phyloP scores from a whole-genome alignment of 2,797 vertebrate species.

The Xyrichtys novacula region DNA sequence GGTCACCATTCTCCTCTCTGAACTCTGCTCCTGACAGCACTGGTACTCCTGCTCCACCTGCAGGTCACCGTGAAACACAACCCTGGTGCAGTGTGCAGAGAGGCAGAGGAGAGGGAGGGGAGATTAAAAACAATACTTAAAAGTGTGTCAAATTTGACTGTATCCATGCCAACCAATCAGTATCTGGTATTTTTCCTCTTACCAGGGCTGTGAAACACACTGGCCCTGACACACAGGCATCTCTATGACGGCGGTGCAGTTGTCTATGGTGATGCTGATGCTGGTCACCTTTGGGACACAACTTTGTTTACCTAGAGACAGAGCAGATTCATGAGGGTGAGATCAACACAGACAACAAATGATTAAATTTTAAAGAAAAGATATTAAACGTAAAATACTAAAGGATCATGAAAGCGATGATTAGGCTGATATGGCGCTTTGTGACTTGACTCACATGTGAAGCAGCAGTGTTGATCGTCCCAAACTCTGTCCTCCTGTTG shows the following conservation, averaged over 20 bases:
- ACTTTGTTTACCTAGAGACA: conserved; percentile 54
- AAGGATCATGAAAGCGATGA: not conserved
- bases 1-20: conserved; percentile 37
- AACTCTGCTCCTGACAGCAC: conserved; percentile 50
- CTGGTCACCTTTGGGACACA: conserved; percentile 60
- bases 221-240: conserved; percentile 75
- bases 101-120: not conserved
- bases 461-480: conserved; percentile 63
- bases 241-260: conserved; percentile 55
- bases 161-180: not conserved
- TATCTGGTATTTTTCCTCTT: conserved; percentile 29
- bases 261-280: conserved; percentile 45
- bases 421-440: not conserved
- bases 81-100: conserved; percentile 29
- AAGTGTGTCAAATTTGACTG: not conserved
- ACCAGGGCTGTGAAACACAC: conserved; percentile 72
- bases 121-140: not conserved
- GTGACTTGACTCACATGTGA: conserved; percentile 68
- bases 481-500: conserved; percentile 58
- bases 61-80: conserved; percentile 26
- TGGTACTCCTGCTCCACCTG: conserved; percentile 51
- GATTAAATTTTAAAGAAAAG: not conserved
- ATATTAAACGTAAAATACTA: not conserved
- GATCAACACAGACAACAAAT: not conserved
- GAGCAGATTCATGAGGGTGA: not conserved